Base-by-base conservation (phyloP, 2,797 vertebrate species). In the Salarias fasciatus region DNA sequence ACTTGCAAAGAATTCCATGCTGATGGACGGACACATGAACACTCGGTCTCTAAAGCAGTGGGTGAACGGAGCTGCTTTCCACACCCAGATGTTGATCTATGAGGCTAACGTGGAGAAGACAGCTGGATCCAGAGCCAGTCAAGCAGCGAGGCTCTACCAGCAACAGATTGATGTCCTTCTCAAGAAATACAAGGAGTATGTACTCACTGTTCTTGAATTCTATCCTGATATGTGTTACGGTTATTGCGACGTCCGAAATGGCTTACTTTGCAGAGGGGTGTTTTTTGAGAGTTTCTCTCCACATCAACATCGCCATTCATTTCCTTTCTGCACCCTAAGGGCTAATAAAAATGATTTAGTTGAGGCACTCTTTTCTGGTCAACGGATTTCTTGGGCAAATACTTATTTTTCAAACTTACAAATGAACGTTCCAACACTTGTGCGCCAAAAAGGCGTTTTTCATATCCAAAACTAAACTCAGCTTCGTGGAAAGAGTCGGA, bases 61-160 rank as follows among this genome's bases (percentile, higher is more conserved):
- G 51, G 58, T 67, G 44, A 73, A 77, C 33, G 55, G 67, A 44
- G 50, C 69, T 33, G 55, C 62, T 8, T 72, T 72, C 41, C 62
- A 72, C 55, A 59, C 62, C 45, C 69, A 72, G 61, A 64, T 53
- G 68, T 13, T 71, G 61, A 65, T 65, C 50, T 69, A 72, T 44
- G 24, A 64, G 2, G 69, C 61, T 53, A 55, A 40, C 49, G 14
- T 65, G 1, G n/a, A 54, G 46, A 4, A 9, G 9, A 11, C 52
- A 6, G 14, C 2, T 0, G 37, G 36, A 3, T 13, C 35, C 13
- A 55, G 40, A 42, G 48, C 53, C 30, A 1, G 29, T 2, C 47
- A 0, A 18, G 46, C 41, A 5, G 66, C 58, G 2, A 1, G 0
- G 8, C 2, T 60, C 43, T 60, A 60, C 41, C 50, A 60, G 30